Evolutionary conservation across 1,140 invertebrate genomes (phyloP), one percentile per base, ranked within the genome.

Genomic region (Pemphigus obesinymphae): DNA sequence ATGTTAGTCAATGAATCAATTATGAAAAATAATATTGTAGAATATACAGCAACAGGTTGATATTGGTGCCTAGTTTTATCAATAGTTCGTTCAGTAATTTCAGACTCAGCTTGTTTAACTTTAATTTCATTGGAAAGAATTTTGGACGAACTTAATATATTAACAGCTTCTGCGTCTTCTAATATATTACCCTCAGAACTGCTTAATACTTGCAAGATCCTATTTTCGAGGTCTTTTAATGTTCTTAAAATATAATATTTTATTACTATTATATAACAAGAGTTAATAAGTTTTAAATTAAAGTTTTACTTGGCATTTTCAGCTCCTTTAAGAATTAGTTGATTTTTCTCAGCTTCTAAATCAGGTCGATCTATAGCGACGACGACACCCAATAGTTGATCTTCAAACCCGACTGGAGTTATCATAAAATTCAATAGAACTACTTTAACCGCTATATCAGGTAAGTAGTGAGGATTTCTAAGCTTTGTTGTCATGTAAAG

Each of bases 371-470:
- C 96, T 86, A 93, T 93, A 4, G 96, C 95, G 7, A 97, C 95
- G 23, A 98, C 95, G 84, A 97, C 80, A 82, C 83, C 78, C 8
- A 98, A 87, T 55, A 99, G 88, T 85, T 97, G 96, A 88, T 97
- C 96, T 86, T 96, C 91, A 37, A 99, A 88, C 83, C 97, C 96
- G 88, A 96, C 92, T 0, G 92, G 92, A 0, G 96, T 98, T 85
- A 98, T 97, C 92, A 97, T 96, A 87, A 99, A 99, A 89, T 99
- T 97, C 82, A 98, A 86, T 80, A 98, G 85, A 1, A 94, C 95
- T 31, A 96, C 93, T 88, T 97, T 96, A 45, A 95, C 93, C 37
- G 93, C 91, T 29, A 95, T 90, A 88, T 98, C 95, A 0, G 95
- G 95, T 61, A 97, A 86, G 86, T 96, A 97, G 88, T 96, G 95